Percentiles rank a stretch among this genome's conserved stretches.
Conservation (phyloP, 1,140 invertebrate genomes). For the Polypedilum pembai region DNA sequence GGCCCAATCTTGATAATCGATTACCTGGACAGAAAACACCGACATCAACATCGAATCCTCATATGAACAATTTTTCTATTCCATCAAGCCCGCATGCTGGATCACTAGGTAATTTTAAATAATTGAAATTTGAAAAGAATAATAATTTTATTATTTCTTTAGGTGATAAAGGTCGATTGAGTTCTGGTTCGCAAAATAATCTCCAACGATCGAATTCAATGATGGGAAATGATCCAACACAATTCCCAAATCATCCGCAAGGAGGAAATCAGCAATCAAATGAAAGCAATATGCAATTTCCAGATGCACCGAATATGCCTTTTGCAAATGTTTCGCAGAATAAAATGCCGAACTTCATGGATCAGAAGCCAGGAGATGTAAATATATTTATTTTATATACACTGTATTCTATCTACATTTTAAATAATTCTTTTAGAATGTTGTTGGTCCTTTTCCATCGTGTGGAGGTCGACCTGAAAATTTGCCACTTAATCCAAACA, state of each 20-base stretch:
- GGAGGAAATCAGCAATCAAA: conserved; percentile 24
- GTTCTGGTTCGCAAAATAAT: conserved; percentile 34
- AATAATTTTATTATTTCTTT: not conserved
- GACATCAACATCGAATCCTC: conserved; percentile 21
- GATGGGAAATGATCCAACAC: conserved; percentile 18
- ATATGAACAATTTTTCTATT: conserved; percentile 43
- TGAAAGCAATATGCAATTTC: conserved; percentile 28
- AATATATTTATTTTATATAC: conserved; percentile 32
- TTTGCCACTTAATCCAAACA: conserved; percentile 74
- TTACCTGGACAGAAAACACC: conserved; percentile 12
- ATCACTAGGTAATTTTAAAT: not conserved
- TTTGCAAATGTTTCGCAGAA: conserved; percentile 31
- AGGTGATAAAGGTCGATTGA: conserved; percentile 30
- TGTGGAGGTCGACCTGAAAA: conserved; percentile 57
- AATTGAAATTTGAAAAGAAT: not conserved
- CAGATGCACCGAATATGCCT: conserved; percentile 24
- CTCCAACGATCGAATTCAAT: conserved; percentile 21
- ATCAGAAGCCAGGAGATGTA: conserved; percentile 12
- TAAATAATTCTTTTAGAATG: not conserved
- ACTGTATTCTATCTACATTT: conserved; percentile 20
- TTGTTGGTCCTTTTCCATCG: conserved; percentile 32
- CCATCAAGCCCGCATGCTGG: conserved; percentile 43
- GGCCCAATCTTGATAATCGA: conserved; percentile 19
- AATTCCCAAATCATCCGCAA: not conserved
- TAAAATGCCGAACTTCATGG: conserved; percentile 27